Percentiles rank a stretch among this genome's conserved stretches.
Evolutionary conservation across 2,888 invertebrate genomes (phyloP).

Genomic region (Priocnemis perturbator): DNA sequence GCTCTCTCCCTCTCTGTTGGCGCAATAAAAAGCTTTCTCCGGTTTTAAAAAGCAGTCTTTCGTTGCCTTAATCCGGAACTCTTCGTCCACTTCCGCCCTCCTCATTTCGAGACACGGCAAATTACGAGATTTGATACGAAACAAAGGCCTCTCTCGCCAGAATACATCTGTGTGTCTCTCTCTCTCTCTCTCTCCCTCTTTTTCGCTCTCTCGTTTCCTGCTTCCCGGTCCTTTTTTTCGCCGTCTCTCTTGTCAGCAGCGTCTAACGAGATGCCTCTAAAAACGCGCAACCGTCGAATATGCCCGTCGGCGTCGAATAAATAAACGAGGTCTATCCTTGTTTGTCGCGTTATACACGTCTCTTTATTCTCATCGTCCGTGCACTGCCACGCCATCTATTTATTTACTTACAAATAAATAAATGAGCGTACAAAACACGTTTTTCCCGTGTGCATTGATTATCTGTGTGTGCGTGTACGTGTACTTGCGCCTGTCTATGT

Average conservation of each 20-base stretch:
- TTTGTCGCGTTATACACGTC: neutral
- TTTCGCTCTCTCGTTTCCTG: no score
- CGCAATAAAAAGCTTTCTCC: conserved; percentile 47
- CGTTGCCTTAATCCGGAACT: conserved; percentile 57
- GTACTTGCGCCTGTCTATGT: no score
- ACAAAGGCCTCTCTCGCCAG: neutral
- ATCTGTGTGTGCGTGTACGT: no score
- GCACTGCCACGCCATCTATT: conserved; percentile 44
- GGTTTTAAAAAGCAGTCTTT: conserved; percentile 64
- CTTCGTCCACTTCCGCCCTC: conserved; percentile 39
- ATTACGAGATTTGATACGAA: conserved; percentile 24
- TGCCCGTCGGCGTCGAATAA: conserved; percentile 2
- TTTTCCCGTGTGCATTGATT: neutral
- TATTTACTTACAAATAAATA: conserved; percentile 45
- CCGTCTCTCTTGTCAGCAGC: neutral
- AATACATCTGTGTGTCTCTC: conserved; percentile 18
- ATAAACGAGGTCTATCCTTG: conserved; percentile 1
- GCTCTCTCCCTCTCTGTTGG: conserved; percentile 32
- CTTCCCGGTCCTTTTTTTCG: neutral
- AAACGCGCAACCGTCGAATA: neutral
- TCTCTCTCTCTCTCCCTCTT: no score
- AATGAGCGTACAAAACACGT: conserved; percentile 25
- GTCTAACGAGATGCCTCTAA: no score
- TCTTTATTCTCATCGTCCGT: conserved; percentile 6
- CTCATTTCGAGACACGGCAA: conserved; percentile 21